phyloP scores from a whole-genome alignment of 1,140 invertebrate species.

The honey bee (Apis mellifera) region DNA sequence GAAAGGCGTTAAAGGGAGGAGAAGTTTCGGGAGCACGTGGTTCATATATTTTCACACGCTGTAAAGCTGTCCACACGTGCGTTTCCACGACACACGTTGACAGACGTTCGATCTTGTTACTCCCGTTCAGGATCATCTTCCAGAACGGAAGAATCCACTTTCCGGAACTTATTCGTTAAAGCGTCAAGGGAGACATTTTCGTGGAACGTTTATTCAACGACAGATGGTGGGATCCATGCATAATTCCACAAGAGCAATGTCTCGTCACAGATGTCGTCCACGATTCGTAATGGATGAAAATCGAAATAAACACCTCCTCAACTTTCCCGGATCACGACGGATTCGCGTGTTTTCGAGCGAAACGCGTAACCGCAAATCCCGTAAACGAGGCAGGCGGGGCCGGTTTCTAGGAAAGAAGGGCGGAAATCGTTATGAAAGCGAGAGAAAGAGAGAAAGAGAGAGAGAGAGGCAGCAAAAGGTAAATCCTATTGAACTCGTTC shows the following conservation, averaged over 20 bases:
- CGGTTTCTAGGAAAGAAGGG: background rate
- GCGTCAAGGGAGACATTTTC: slow-evolving; percentile 26
- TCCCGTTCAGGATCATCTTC: background rate
- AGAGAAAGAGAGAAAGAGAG: background rate
- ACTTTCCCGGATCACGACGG: no score
- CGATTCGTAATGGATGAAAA: no score
- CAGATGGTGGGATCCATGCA: slow-evolving; percentile 5
- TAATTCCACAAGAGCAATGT: background rate
- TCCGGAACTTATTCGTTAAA: slow-evolving; percentile 47
- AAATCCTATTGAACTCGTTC: background rate
- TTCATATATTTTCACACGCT: slow-evolving; percentile 73
- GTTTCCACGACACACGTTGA: slow-evolving; percentile 37
- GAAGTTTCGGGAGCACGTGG: slow-evolving; percentile 51
- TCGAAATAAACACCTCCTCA: no score
- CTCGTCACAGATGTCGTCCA: no score
- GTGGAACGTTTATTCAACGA: slow-evolving; percentile 36
- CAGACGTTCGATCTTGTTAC: slow-evolving; percentile 35
- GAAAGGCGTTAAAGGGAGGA: background rate
- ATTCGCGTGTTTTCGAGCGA: background rate
- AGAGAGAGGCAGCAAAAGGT: background rate
- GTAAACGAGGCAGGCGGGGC: background rate
- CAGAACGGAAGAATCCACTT: slow-evolving; percentile 38
- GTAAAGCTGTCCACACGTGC: slow-evolving; percentile 74
- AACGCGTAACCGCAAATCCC: background rate
- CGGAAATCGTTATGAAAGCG: background rate